These are phyloP conservation scores for Barnardius zonarius DNA, from an alignment of 2,113 vertebrate genomes.

Conservation along the genomic window DNA sequence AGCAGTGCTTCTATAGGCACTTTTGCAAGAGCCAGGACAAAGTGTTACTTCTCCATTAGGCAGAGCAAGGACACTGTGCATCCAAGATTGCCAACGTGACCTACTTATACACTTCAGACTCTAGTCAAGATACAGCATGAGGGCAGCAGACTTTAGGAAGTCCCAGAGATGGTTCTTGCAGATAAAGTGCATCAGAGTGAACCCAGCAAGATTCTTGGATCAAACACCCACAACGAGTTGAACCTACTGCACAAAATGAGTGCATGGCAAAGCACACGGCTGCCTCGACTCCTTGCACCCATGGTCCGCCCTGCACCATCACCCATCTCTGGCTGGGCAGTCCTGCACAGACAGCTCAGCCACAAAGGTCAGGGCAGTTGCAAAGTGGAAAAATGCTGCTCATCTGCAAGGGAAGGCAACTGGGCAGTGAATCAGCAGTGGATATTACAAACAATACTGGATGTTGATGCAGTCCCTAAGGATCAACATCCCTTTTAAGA, in stretches of 20 bases:
- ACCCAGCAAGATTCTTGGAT: neutral
- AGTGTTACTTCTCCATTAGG: neutral
- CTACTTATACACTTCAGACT: neutral
- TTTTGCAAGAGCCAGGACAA: neutral
- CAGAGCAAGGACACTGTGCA: fast-evolving
- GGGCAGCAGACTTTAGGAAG: neutral
- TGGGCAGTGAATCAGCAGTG: neutral
- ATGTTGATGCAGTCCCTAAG: neutral
- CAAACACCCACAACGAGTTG: neutral
- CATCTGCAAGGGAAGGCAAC: neutral
- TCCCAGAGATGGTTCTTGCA: neutral
- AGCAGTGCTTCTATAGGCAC: fast-evolving
- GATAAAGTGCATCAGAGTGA: fast-evolving
- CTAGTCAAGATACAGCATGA: neutral
- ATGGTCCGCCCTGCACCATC: neutral
- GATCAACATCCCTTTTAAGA: neutral
- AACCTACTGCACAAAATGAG: neutral
- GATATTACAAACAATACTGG: neutral
- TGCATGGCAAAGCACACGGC: fast-evolving
- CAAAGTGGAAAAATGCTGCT: neutral
- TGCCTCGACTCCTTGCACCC: neutral
- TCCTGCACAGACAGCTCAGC: neutral
- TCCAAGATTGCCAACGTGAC: fast-evolving
- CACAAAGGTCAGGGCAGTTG: neutral
- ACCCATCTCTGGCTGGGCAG: neutral